Base-by-base conservation (phyloP, 2,888 invertebrate genomes). In the Cerceris rybyensis region DNA sequence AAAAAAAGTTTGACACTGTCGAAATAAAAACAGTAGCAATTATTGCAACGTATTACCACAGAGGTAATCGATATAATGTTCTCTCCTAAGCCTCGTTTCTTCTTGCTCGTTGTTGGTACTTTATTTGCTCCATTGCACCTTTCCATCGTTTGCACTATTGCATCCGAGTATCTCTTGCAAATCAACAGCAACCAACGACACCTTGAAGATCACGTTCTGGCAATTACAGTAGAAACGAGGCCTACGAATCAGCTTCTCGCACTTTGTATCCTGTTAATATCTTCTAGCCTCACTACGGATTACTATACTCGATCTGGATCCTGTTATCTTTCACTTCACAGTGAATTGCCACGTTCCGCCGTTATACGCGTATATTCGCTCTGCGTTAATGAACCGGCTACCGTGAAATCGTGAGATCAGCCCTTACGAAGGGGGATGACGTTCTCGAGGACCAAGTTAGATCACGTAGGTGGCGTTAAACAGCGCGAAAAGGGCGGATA, bases 401-500 rank as follows among this genome's bases (percentile, higher is more conserved):
- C 75, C 64, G 72, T 66, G 49, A 74, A 72, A 75, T 69, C 73
- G 72, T 75, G 71, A 81, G 80, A 83, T 28, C 28, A 77, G 81
- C 75, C 81, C 67, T 73, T 66, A 78, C 73, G 71, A 81, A 74
- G 80, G 72, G 75, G 80, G 57, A 52, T 55, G 50, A 60, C 57
- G 69, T 57, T 52, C 65, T 49, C 60, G 68, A 76, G 42, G 66
- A 16, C 65, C 49, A 49, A 55, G 46, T 14, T 61, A 65, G 70
- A 65, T 87, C 80, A 85, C 83, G 86, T 87, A 86, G 88, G 88
- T 86, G 85, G 84, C 78, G 81, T 85, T 87, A 85, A 87, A 81
- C 85, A 83, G 85, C 80, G 88, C 87, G 89, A 88, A 88, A 88
- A 87, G 86, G 87, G 88, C 88, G 87, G 88, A 87, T 85, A 84